Percentiles rank a stretch among this genome's conserved stretches.
Conservation (phyloP, 2,797 vertebrate genomes). For the Periparus ater region DNA sequence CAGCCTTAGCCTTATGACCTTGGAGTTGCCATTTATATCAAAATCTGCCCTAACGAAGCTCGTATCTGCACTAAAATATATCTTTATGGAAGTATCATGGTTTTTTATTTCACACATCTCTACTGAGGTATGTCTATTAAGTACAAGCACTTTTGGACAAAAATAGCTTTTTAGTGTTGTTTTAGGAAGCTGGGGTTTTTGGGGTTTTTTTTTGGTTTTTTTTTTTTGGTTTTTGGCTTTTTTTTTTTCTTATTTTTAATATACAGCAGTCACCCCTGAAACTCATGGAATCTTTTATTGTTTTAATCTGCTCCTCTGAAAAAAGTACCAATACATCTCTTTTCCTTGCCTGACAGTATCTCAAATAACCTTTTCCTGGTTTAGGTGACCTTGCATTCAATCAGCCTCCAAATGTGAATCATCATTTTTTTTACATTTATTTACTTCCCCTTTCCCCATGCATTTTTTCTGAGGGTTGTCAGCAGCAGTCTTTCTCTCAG, state of each 20-base stretch:
- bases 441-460: not conserved
- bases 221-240: not conserved
- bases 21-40: not conserved
- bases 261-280: not conserved
- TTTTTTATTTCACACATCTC: not conserved
- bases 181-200: not conserved
- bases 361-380: not conserved
- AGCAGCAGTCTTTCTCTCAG: not conserved
- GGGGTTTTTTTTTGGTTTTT: not conserved
- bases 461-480: not conserved
- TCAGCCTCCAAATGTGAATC: not conserved
- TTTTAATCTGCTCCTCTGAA: not conserved
- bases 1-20: not conserved
- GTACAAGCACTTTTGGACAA: not conserved
- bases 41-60: not conserved
- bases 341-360: not conserved
- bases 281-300: not conserved
- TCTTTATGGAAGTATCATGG: not conserved
- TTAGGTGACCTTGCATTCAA: not conserved
- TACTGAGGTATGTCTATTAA: not conserved
- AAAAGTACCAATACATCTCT: not conserved
- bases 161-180: not conserved
- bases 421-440: not conserved
- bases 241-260: not conserved
- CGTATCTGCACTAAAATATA: not conserved